Evolutionary conservation across 2,113 vertebrate species (phyloP), one percentile per base, ranked within the genome.

Genomic region (Strigops habroptila): DNA sequence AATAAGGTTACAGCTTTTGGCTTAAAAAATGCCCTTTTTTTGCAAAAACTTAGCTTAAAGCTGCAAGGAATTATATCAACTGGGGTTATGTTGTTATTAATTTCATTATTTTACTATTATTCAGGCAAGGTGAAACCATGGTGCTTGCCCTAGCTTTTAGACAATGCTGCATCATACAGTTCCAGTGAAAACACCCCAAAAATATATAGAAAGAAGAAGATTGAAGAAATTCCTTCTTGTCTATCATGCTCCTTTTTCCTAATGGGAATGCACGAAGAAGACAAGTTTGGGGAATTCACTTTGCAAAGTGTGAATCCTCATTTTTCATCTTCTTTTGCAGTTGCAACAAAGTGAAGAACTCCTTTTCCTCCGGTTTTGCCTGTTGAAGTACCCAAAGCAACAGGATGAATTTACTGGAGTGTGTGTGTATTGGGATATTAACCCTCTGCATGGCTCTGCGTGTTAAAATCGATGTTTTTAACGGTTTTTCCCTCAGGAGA

Each of bases 401-500:
- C 0, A 0, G 11, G 33, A 12, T 3, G 0, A 8, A 41, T 48
- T 52, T 22, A 6, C 2, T 2, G 35, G 1, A 7, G n/a, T n/a
- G n/a, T n/a, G n/a, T n/a, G n/a, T n/a, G n/a, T n/a, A n/a, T n/a
- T n/a, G n/a, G n/a, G 10, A 48, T 59, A 27, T 59, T 23, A 15
- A 59, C 57, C 57, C 57, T 35, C 22, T 59, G 57, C 22, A 5
- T 59, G 57, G 57, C 57, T 59, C n/a, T 24, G 33, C 23, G 33
- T 25, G 18, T 31, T 30, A 1, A 37, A 82, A 41, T 5, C 3
- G 1, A 4, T 0, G 5, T 1, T 3, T 33, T 41, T 18, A 1
- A 0, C 22, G 0, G 35, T 53, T 14, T 15, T 30, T 65, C 31
- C 4, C 2, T 1, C 97, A 99, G 99, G 99, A 99, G 96, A 98